Evolutionary conservation across 2,888 invertebrate genomes (phyloP).

Genomic region (Onchidella celtica): DNA sequence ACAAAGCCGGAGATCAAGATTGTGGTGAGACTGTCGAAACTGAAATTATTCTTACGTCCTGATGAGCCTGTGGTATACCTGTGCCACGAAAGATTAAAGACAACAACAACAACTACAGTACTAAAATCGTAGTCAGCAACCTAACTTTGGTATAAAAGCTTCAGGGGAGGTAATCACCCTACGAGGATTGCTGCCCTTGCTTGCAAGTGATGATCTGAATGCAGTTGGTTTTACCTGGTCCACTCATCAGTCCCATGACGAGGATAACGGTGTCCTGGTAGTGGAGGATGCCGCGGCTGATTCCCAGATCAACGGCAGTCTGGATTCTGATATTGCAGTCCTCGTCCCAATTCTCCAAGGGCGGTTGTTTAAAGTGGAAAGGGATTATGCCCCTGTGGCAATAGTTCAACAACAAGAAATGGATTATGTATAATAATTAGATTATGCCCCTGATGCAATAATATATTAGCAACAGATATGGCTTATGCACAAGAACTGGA

Average conservation of each 20-base stretch:
- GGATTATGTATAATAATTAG: background rate
- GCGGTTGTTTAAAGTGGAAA: background rate
- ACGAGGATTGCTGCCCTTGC: background rate
- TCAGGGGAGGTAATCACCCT: too few species aligned
- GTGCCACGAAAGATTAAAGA: too few species aligned
- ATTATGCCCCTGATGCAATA: background rate
- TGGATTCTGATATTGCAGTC: background rate
- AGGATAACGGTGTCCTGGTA: conserved; percentile 23
- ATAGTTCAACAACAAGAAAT: too few species aligned
- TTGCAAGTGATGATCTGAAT: conserved; percentile 29
- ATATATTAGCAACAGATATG: too few species aligned
- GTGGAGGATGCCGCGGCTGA: background rate
- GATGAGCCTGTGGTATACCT: too few species aligned
- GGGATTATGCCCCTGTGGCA: conserved; percentile 25
- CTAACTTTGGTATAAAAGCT: too few species aligned
- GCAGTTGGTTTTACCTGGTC: background rate
- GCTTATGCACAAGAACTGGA: too few species aligned
- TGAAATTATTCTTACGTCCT: too few species aligned
- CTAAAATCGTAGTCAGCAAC: too few species aligned
- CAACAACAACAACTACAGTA: too few species aligned
- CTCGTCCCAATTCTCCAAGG: background rate
- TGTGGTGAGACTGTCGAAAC: too few species aligned
- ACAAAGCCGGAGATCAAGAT: too few species aligned
- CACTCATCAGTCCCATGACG: background rate
- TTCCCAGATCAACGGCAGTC: conserved; percentile 17